Evolutionary conservation across 2,888 invertebrate genomes (phyloP), one percentile per base, ranked within the genome.

Genomic region (Drosophila nigricruria): DNA sequence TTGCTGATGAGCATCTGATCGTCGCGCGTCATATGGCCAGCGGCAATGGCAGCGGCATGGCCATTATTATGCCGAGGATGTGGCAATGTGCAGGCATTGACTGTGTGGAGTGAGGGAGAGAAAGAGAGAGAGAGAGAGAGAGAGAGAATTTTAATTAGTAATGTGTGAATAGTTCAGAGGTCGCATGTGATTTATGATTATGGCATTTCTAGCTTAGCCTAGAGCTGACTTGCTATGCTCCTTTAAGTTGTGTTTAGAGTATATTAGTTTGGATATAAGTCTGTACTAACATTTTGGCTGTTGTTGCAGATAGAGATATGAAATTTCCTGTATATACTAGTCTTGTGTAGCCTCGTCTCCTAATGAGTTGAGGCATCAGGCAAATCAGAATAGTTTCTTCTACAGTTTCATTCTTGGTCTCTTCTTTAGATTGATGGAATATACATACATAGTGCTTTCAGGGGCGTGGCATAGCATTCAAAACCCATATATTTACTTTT

Each of bases 1-100:
- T 93, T 93, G 73, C 82, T 92, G 71, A 92, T 91, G 68, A 93
- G 89, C 92, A 93, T 92, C 91, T 93, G 93, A 91, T 93, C 93
- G 83, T 93, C 93, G 70, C 92, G 92, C 67, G 93, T 89, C 86
- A 85, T 84, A 23, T 87, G 83, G 20, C 70, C 79, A 27, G 65
- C 73, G 43, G 73, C 72, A 32, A 68, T 57, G 71, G 89, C 86
- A 12, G 60, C 66, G 14, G 56, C 77, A 73, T 91, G 91, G 60
- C 84, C 77, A 63, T 91, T 92, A 70, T 91, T 91, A 71, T 93
- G 93, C 60, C 93, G 84, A 58, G 93, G 93, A 89, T 93, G 93
- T 36, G 93, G 93, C 85, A 93, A 77, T 12, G 93, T 93, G 74
- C 93, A 84, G 38, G 93, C 91, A 81, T 93, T 92, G n/a, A 89